Conservation (phyloP, 2,113 vertebrate genomes). For the mouse (Mus musculus) region DNA sequence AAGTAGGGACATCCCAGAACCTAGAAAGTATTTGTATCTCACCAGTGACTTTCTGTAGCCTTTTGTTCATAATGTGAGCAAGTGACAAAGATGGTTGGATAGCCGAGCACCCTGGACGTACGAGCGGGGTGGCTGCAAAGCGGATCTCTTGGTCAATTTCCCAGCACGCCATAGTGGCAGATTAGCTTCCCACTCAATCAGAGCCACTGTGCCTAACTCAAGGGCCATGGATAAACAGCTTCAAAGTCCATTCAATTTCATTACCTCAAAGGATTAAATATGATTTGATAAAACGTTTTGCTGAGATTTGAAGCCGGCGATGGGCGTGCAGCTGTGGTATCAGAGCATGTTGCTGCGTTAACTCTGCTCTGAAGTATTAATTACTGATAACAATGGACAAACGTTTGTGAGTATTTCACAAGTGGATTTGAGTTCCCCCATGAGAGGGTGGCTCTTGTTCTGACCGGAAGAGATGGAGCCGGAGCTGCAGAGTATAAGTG, state of each 20-base stretch:
- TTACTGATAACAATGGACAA: not conserved
- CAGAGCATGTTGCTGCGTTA: not conserved
- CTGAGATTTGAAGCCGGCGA: not conserved
- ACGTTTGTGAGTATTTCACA: slow-evolving; percentile 26
- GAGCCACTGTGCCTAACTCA: not conserved
- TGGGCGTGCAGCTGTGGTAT: slow-evolving; percentile 3
- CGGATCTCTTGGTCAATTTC: not conserved
- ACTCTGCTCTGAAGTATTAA: slow-evolving; percentile 40
- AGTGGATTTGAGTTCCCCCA: not conserved
- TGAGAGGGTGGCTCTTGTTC: not conserved
- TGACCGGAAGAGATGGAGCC: not conserved
- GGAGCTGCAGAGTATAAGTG: not conserved
- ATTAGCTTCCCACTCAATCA: not conserved
- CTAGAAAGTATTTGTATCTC: not conserved
- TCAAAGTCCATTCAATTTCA: slow-evolving; percentile 39
- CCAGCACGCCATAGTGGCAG: not conserved
- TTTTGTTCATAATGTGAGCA: not conserved
- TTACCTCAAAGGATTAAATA: slow-evolving; percentile 14
- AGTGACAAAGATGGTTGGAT: not conserved
- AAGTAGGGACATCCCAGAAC: not conserved
- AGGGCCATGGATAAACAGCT: slow-evolving; percentile 41
- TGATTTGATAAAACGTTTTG: slow-evolving; percentile 57
- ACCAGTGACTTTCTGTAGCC: slow-evolving; percentile 3
- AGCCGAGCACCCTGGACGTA: not conserved
- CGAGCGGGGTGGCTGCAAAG: not conserved